Base-by-base conservation (phyloP, 2,797 vertebrate genomes). In the Rhinophrynus dorsalis region DNA sequence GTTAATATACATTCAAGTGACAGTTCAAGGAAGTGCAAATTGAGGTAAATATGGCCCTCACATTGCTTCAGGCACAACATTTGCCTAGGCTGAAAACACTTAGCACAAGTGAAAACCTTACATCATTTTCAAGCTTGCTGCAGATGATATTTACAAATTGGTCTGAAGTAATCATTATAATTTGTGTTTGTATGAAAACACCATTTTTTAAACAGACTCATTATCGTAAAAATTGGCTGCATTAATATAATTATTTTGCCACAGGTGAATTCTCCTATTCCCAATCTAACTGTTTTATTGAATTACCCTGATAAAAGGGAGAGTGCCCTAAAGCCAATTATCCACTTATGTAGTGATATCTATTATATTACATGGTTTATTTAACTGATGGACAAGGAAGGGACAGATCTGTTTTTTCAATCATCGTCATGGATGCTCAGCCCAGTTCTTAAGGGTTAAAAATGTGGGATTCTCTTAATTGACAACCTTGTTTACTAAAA, bases 31-130 rank as follows among this genome's bases (percentile, higher is more conserved):
- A 54, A 26, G 12, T 24, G 8, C 27, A 66, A 35, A 52, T n/a
- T 24, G 63, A 33, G 27, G 50, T 66, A 54, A 65, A 65, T 65
- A 45, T 33, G 18, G 26, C 17, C 35, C 51, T 45, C 38, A 81
- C 50, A 67, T 68, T 47, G 79, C 81, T 81, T 55, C 3, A 0
- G 77, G 78, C 76, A 76, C 63, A 76, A 61, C 56, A 44, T 73
- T 70, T 68, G 18, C 74, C 72, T 61, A 75, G 64, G n/a, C 27
- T 52, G 68, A 75, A 45, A 0, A 1, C 74, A 78, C 38, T 58
- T 15, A 6, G 38, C 67, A 61, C 68, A 72, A 70, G 58, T 74
- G 71, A 2, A 80, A 30, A 55, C 47, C 12, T 61, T 74, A 62
- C 52, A 63, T 51, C 76, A 74, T 23, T 80, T 44, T 1, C 17